Evolutionary conservation across 2,888 invertebrate genomes (phyloP), one percentile per base, ranked within the genome.

Genomic region (Tinea semifulvella): DNA sequence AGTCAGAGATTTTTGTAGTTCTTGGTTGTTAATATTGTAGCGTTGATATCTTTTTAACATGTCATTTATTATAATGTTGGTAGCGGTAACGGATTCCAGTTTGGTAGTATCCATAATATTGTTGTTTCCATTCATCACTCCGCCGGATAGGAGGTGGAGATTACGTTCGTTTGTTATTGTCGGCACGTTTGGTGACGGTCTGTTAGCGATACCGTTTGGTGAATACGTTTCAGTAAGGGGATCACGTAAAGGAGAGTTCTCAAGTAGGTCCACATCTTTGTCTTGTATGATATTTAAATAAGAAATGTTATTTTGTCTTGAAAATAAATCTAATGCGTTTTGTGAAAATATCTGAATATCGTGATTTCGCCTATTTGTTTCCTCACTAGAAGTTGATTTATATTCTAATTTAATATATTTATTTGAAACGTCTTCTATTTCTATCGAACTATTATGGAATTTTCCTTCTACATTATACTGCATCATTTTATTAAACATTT

Each of bases 161-260:
- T 75, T 71, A 61, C 53, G 60, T 64, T 66, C 66, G 62, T 68
- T 77, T 69, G 65, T 62, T 66, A 77, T 74, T 70, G 65, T 68
- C 56, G 63, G 68, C 77, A 75, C 73, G 75, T 66, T 57, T 62
- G 62, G 56, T 66, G 63, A 52, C 57, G 61, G 61, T 65, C 76
- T 74, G 74, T 76, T 77, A 76, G 58, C 60, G 58, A 68, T 70
- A 70, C 74, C 66, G 71, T 72, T 75, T 60, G 60, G 68, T 68
- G 68, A 67, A 69, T 68, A 68, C 65, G 68, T 65, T 69, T 72
- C 73, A 64, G 68, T 71, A 74, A 65, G 72, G 69, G 72, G 68
- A 72, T 72, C 75, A 70, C 70, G 73, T 70, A 68, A 64, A 58
- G 63, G 67, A 63, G 64, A 66, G 62, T 61, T 66, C 57, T 65